Conservation (phyloP, 2,113 vertebrate genomes). For the Condylura cristata region DNA sequence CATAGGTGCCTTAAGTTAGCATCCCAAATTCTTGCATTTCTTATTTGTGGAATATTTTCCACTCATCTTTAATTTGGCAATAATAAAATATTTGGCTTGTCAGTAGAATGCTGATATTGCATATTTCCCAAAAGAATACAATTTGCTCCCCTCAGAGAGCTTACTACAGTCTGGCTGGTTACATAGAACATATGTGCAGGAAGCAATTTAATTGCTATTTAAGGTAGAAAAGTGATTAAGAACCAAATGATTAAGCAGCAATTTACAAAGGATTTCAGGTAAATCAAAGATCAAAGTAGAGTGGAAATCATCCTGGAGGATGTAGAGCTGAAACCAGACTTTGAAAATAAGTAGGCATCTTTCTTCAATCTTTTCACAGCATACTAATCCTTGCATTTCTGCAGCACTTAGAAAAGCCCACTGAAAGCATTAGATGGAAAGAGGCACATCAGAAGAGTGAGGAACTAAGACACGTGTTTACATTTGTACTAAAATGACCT, state of each 20-base stretch:
- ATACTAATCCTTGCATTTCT: neutral
- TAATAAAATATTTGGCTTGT: neutral
- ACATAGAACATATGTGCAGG: neutral
- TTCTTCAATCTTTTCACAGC: neutral
- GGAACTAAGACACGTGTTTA: neutral
- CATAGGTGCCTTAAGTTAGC: neutral
- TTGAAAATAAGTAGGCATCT: neutral
- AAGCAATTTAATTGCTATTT: neutral
- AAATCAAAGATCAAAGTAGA: slow-evolving; percentile 15
- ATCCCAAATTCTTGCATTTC: neutral
- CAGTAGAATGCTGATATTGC: neutral
- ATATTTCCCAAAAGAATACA: neutral
- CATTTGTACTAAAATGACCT: neutral
- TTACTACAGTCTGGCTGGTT: neutral
- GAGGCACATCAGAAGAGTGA: neutral
- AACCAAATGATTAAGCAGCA: slow-evolving; percentile 17
- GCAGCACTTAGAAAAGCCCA: neutral
- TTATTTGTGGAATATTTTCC: neutral
- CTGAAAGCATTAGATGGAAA: neutral
- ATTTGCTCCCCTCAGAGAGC: neutral
- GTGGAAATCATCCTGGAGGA: slow-evolving; percentile 1
- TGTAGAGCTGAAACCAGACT: neutral
- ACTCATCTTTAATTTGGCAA: neutral
- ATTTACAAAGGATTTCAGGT: slow-evolving; percentile 45
- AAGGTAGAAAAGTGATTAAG: slow-evolving; percentile 20